Evolutionary conservation across 2,888 invertebrate species (phyloP).

Genomic region (Plagodis pulveraria): DNA sequence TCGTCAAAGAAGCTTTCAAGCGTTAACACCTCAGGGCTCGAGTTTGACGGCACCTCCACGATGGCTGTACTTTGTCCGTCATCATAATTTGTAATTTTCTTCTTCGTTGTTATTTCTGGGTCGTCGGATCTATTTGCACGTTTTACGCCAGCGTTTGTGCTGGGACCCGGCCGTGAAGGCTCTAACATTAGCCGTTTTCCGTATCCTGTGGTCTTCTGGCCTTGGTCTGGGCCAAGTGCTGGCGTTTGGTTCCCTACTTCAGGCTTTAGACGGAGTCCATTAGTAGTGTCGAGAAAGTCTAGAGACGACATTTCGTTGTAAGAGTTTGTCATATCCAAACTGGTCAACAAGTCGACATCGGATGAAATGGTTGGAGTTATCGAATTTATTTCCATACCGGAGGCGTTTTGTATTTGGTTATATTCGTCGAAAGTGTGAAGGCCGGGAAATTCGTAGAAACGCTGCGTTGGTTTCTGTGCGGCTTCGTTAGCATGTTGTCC

Average conservation of each 20-base stretch:
- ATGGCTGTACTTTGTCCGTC: conserved; percentile 11
- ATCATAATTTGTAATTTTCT: conserved; percentile 36
- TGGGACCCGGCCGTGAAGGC: too few species aligned
- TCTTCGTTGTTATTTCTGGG: conserved; percentile 39
- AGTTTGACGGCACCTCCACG: conserved; percentile 1
- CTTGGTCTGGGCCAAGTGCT: background rate
- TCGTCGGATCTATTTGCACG: conserved; percentile 42
- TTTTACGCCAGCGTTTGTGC: conserved; percentile 38
- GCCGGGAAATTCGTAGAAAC: background rate
- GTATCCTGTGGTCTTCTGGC: too few species aligned
- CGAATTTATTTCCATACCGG: conserved; percentile 4
- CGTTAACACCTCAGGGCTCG: conserved; percentile 21
- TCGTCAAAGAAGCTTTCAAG: conserved; percentile 51
- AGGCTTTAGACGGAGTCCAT: background rate
- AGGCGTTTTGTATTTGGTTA: conserved; percentile 3
- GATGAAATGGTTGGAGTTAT: conserved; percentile 3
- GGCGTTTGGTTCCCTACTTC: conserved; percentile 12
- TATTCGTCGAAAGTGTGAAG: conserved; percentile 4
- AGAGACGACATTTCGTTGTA: conserved; percentile 1
- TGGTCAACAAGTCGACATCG: background rate
- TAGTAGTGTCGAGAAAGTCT: background rate
- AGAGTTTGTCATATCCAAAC: background rate
- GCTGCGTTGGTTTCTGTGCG: background rate
- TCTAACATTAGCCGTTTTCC: too few species aligned
- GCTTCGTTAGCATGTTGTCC: background rate